Evolutionary conservation across 2,113 vertebrate species (phyloP).

Genomic region (Romanogobio albipinnatus): DNA sequence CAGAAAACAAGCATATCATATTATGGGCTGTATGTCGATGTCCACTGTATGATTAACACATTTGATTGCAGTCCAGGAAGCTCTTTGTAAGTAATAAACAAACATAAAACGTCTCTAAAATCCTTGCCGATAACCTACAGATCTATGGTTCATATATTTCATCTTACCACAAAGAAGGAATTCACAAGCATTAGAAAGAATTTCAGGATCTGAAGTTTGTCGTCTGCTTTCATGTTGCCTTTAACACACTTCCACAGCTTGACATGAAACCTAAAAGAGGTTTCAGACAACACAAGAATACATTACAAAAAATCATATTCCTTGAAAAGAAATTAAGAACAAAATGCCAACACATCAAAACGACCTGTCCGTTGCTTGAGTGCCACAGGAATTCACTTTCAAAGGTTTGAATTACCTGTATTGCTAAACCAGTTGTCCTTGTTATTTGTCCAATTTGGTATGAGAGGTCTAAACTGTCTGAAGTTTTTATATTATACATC

Average conservation of each 20-base stretch:
- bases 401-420: constrained; percentile 18
- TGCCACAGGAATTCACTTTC: neutral
- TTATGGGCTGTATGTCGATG: neutral
- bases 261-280: neutral
- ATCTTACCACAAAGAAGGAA: constrained; percentile 68
- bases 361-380: neutral
- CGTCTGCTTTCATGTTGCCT: constrained; percentile 65
- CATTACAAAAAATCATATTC: neutral
- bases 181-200: constrained; percentile 65
- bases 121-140: neutral
- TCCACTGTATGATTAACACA: constrained; percentile 11
- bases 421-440: neutral
- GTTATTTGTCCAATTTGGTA: neutral
- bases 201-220: constrained; percentile 67
- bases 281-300: neutral
- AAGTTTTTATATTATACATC: neutral
- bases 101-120: neutral
- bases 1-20: neutral
- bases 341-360: neutral
- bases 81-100: constrained; percentile 21
- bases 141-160: neutral
- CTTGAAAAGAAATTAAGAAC: neutral
- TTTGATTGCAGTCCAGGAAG: neutral
- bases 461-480: neutral
- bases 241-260: neutral